Evolutionary conservation across 2,113 vertebrate genomes (phyloP).

Genomic region (Labeo rohita): DNA sequence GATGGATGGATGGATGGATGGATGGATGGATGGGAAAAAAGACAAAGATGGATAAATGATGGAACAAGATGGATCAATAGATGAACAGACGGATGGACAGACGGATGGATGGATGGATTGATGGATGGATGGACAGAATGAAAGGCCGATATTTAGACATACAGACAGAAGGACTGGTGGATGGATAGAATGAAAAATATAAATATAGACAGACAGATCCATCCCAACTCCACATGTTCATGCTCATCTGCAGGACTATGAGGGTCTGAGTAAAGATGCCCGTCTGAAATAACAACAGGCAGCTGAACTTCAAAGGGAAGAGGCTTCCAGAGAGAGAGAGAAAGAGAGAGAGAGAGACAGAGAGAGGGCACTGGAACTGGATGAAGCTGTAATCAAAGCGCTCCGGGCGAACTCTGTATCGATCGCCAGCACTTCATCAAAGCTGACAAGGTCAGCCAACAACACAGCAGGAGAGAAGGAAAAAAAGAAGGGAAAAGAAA

Average conservation of each 20-base stretch:
- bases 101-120: background rate
- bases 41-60: too few species aligned
- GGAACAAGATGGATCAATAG: background rate
- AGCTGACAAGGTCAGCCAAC: slow-evolving; percentile 64
- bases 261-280: slow-evolving; percentile 20
- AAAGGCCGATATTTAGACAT: background rate
- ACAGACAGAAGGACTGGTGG: background rate
- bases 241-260: background rate
- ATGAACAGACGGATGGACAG: background rate
- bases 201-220: background rate
- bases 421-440: slow-evolving; percentile 69
- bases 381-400: slow-evolving; percentile 64
- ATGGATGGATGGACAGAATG: accelerated
- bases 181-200: background rate
- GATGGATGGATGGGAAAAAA: background rate
- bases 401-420: slow-evolving; percentile 45
- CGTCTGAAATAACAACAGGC: slow-evolving; percentile 41
- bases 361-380: slow-evolving; percentile 60
- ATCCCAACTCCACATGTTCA: background rate
- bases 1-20: background rate
- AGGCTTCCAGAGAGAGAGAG: slow-evolving; percentile 41
- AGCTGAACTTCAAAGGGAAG: slow-evolving; percentile 38
- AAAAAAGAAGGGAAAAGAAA: background rate
- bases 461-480: slow-evolving; percentile 28
- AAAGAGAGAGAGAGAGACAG: slow-evolving; percentile 19